Evolutionary conservation across 2,113 vertebrate species (phyloP).

Genomic region (Microtus pennsylvanicus): DNA sequence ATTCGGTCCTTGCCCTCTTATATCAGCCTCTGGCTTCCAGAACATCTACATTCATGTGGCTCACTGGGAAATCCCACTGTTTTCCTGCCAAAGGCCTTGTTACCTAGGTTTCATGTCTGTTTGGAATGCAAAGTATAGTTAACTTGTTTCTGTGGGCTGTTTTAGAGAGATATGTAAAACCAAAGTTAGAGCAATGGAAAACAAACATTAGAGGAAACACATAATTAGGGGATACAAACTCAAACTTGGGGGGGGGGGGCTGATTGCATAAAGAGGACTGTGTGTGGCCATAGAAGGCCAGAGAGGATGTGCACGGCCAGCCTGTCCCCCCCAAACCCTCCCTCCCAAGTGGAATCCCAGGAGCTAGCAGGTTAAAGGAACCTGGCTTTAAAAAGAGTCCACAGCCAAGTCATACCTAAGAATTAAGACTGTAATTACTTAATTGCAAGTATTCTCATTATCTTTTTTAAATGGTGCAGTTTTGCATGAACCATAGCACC

Average conservation of each 20-base stretch:
- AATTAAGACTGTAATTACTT: neutral
- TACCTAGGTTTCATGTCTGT: conserved; percentile 80
- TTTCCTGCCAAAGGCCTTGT: conserved; percentile 74
- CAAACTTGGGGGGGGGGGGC: conserved; percentile 61
- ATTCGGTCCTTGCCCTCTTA: neutral
- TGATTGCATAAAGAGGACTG: conserved; percentile 71
- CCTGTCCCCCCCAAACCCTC: neutral
- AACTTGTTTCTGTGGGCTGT: conserved; percentile 79
- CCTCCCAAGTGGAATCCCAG: neutral
- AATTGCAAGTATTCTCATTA: neutral
- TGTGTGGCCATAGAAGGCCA: conserved; percentile 70
- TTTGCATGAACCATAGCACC: neutral
- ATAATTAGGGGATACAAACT: conserved; percentile 73
- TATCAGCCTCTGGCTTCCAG: conserved; percentile 57
- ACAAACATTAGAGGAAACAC: conserved; percentile 79
- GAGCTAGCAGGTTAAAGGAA: neutral
- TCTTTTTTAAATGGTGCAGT: no score
- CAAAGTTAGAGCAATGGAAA: conserved; percentile 78
- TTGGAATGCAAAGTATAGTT: conserved; percentile 82
- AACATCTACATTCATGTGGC: conserved; percentile 66
- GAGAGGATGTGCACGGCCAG: neutral
- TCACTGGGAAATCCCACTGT: conserved; percentile 75
- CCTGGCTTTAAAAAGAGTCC: neutral
- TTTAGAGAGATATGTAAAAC: conserved; percentile 78
- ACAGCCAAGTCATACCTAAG: neutral